Evolutionary conservation across 2,888 invertebrate species (phyloP).

Genomic region (Mamestra brassicae): DNA sequence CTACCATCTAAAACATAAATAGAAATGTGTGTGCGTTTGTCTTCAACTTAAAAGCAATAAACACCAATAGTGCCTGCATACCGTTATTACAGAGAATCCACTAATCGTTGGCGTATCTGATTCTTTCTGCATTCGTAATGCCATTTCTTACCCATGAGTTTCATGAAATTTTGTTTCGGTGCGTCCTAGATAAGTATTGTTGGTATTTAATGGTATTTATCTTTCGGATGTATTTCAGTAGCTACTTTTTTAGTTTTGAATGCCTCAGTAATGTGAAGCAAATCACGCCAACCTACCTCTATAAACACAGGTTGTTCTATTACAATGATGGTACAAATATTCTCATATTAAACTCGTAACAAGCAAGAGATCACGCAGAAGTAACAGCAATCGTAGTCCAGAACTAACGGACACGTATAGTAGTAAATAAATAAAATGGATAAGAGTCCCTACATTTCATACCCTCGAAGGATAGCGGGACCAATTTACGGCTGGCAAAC

Average conservation of each 20-base stretch:
- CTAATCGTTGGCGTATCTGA: constrained; percentile 63
- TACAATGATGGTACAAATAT: not conserved
- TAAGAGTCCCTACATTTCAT: constrained; percentile 65
- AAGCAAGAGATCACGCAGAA: constrained; percentile 23
- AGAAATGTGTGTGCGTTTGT: constrained; percentile 32
- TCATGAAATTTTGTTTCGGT: constrained; percentile 57
- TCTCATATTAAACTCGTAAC: constrained; percentile 9
- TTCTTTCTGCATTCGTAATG: constrained; percentile 59
- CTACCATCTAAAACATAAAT: constrained; percentile 27
- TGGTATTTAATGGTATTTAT: constrained; percentile 4
- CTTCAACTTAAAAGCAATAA: constrained; percentile 44
- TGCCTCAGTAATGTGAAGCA: not conserved
- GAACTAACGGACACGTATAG: constrained; percentile 37
- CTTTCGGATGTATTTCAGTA: constrained; percentile 13
- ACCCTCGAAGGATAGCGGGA: constrained; percentile 69
- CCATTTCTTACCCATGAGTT: constrained; percentile 54
- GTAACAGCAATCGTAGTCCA: constrained; percentile 35
- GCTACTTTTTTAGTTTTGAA: not conserved
- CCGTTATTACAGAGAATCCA: constrained; percentile 62
- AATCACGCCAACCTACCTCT: too few relatives aligned
- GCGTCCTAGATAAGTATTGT: constrained; percentile 51
- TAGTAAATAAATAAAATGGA: constrained; percentile 64
- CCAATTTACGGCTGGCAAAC: constrained; percentile 73
- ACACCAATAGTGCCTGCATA: constrained; percentile 45
- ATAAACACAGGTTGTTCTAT: not conserved